Percentiles rank a stretch among this genome's conserved stretches.
phyloP scores from a whole-genome alignment of 2,888 invertebrate species.

The Phaonia tiefii region DNA sequence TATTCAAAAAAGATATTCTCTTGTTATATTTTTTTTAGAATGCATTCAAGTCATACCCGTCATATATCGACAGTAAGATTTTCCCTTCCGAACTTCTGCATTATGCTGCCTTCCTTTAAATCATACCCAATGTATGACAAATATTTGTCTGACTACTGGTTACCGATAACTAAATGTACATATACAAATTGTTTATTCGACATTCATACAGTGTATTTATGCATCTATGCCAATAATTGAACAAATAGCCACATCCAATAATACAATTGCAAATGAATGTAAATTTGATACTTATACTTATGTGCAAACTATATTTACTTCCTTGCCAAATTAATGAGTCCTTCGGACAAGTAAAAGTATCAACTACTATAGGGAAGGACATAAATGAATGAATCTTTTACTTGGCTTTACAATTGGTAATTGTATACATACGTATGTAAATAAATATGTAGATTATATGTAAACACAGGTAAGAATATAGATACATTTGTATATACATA shows the following conservation, averaged over 20 bases:
- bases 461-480: slow-evolving; percentile 25
- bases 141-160: slow-evolving; percentile 4
- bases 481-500: slow-evolving; percentile 2
- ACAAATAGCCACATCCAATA: too few species aligned
- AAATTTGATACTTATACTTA: too few species aligned
- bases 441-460: slow-evolving; percentile 54
- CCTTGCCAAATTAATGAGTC: not conserved
- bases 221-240: not conserved
- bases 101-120: too few species aligned
- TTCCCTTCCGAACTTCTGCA: too few species aligned
- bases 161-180: not conserved
- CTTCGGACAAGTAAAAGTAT: not conserved
- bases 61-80: too few species aligned
- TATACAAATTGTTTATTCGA: not conserved
- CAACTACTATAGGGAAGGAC: not conserved
- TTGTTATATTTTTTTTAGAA: too few species aligned
- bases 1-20: too few species aligned
- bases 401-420: slow-evolving; percentile 53
- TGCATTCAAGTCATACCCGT: too few species aligned
- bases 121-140: not conserved
- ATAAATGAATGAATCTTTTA: slow-evolving; percentile 58
- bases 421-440: slow-evolving; percentile 31
- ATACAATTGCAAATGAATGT: too few species aligned
- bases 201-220: not conserved
- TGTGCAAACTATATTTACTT: too few species aligned